Conservation (phyloP, 1,140 invertebrate genomes). For the Drosophila sp. region DNA sequence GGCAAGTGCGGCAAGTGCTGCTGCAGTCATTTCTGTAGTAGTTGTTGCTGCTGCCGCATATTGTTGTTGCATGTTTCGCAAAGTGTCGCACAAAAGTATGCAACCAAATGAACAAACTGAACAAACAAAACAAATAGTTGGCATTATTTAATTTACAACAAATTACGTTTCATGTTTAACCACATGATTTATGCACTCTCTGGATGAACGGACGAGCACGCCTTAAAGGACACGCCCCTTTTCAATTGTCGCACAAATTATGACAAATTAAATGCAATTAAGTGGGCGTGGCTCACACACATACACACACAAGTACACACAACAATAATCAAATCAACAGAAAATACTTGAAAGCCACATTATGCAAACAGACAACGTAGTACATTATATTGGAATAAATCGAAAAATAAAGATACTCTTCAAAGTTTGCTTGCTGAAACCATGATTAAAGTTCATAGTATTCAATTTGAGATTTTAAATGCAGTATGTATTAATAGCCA, state of each 20-base stretch:
- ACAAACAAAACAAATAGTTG: constrained; percentile 67
- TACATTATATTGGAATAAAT: neutral
- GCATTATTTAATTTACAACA: constrained; percentile 79
- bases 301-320: neutral
- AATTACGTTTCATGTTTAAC: constrained; percentile 80
- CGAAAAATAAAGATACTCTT: neutral
- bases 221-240: constrained; percentile 20
- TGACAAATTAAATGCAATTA: constrained; percentile 71
- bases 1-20: constrained; percentile 60
- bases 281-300: constrained; percentile 31
- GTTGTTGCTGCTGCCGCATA: constrained; percentile 37
- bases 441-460: neutral
- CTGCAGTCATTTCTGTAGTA: constrained; percentile 42
- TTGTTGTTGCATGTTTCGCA: constrained; percentile 53
- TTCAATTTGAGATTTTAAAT: too few relatives aligned
- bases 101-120: constrained; percentile 54
- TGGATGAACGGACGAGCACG: neutral
- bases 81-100: constrained; percentile 57
- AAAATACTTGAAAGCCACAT: constrained; percentile 8
- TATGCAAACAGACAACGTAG: constrained; percentile 1
- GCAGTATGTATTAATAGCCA: too few relatives aligned
- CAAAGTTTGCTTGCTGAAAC: neutral
- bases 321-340: neutral
- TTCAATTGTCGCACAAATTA: constrained; percentile 69
- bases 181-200: constrained; percentile 73